phyloP scores from a whole-genome alignment of 2,888 invertebrate species.

The Lysandra coridon region DNA sequence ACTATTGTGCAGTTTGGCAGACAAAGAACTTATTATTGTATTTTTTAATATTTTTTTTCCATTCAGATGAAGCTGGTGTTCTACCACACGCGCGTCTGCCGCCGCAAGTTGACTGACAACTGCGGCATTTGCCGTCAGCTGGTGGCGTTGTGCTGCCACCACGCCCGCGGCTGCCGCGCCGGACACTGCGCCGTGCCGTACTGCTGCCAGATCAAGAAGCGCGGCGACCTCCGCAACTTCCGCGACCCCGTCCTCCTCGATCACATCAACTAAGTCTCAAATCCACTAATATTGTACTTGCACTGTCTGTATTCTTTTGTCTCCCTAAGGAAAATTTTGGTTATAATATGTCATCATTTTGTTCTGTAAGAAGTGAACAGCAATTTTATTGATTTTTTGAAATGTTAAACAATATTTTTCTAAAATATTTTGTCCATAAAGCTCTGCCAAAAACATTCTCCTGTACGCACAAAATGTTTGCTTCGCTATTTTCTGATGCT shows the following conservation, averaged over 20 bases:
- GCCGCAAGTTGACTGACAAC: slow-evolving; percentile 13
- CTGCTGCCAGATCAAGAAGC: slow-evolving; percentile 22
- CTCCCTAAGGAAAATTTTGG: too few relatives aligned
- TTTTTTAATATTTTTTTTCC: too few relatives aligned
- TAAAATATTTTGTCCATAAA: too few relatives aligned
- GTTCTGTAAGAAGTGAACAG: too few relatives aligned
- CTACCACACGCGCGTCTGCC: background rate
- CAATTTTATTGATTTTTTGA: too few relatives aligned
- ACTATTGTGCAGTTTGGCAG: too few relatives aligned
- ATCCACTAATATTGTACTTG: background rate
- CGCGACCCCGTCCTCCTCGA: background rate
- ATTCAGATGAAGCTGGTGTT: slow-evolving; percentile 20
- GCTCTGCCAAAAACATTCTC: too few relatives aligned
- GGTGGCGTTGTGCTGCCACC: slow-evolving; percentile 5
- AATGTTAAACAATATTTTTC: too few relatives aligned
- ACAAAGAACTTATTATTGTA: too few relatives aligned
- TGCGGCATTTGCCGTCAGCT: slow-evolving; percentile 16
- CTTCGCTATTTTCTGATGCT: background rate
- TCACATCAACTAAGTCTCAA: background rate
- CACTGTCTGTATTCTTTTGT: too few relatives aligned
- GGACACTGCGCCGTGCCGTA: background rate
- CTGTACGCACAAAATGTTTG: too few relatives aligned
- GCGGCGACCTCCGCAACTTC: background rate
- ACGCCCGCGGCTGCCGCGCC: background rate
- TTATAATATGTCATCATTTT: too few relatives aligned